These are phyloP conservation scores for Ctenopoma multispine DNA, from an alignment of 2,797 vertebrate species.

Conservation along the genomic window DNA sequence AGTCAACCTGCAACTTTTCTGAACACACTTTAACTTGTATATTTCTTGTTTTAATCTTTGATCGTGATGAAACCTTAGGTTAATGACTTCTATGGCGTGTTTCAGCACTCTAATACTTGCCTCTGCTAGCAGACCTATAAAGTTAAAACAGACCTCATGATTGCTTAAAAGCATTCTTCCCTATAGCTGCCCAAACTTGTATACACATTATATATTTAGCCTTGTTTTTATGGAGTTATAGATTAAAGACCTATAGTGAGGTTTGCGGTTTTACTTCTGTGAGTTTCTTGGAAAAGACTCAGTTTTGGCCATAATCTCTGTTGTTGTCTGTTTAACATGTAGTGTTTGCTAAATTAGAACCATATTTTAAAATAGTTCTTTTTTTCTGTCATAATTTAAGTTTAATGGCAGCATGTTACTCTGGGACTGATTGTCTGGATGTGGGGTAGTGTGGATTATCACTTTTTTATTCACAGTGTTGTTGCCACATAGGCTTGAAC, in stretches of 20 bases:
- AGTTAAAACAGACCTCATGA: slow-evolving; percentile 37
- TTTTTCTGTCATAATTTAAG: slow-evolving; percentile 22
- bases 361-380: slow-evolving; percentile 24
- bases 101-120: background rate
- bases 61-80: background rate
- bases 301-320: background rate
- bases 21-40: too few species aligned
- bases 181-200: slow-evolving; percentile 19
- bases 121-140: slow-evolving; percentile 6
- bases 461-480: slow-evolving; percentile 5
- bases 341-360: slow-evolving; percentile 7
- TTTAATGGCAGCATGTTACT: slow-evolving; percentile 13
- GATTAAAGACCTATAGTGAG: slow-evolving; percentile 34
- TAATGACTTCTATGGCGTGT: background rate
- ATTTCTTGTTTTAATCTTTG: background rate
- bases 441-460: background rate
- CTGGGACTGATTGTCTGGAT: background rate
- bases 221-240: slow-evolving; percentile 4
- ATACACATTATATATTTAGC: slow-evolving; percentile 24
- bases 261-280: slow-evolving; percentile 20
- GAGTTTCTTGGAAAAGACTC: slow-evolving; percentile 18
- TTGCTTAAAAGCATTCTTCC: slow-evolving; percentile 17
- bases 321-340: slow-evolving; percentile 8
- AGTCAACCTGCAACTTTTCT: background rate
- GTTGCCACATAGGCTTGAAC: slow-evolving; percentile 25